Evolutionary conservation across 2,113 vertebrate species (phyloP).

Genomic region (Heloderma charlesbogerti): DNA sequence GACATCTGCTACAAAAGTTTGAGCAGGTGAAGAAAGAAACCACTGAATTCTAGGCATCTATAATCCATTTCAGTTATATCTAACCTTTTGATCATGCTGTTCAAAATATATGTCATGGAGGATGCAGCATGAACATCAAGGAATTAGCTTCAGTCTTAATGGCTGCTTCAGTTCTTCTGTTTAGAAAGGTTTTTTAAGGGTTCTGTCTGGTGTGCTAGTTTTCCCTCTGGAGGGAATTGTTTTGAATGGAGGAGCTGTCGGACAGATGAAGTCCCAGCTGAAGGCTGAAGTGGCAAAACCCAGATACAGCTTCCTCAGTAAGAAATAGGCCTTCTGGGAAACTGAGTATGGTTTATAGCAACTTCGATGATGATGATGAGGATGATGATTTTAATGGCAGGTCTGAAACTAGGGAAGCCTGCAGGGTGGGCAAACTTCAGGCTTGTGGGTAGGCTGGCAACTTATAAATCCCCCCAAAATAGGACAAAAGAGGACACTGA

Average conservation of each 20-base stretch:
- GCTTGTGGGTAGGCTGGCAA: no score
- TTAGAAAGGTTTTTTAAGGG: background rate
- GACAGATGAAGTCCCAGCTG: background rate
- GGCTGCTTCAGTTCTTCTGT: background rate
- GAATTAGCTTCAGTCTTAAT: conserved; percentile 4
- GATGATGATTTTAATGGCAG: background rate
- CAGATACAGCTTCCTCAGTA: background rate
- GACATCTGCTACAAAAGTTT: background rate
- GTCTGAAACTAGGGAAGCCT: background rate
- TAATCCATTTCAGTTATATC: conserved; percentile 10
- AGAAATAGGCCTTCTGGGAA: background rate
- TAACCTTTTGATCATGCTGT: background rate
- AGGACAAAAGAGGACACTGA: no score
- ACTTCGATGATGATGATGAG: background rate
- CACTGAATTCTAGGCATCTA: background rate
- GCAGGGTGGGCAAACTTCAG: background rate
- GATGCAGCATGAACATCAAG: conserved; percentile 3
- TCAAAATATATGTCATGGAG: background rate
- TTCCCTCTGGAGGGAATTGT: background rate
- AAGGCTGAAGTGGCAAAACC: background rate
- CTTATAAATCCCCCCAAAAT: no score
- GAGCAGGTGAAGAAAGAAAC: background rate
- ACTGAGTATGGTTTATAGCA: background rate
- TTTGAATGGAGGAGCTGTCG: background rate
- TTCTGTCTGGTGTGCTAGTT: background rate